phyloP scores from a whole-genome alignment of 2,113 vertebrate species.

The Bolborhynchus lineola region DNA sequence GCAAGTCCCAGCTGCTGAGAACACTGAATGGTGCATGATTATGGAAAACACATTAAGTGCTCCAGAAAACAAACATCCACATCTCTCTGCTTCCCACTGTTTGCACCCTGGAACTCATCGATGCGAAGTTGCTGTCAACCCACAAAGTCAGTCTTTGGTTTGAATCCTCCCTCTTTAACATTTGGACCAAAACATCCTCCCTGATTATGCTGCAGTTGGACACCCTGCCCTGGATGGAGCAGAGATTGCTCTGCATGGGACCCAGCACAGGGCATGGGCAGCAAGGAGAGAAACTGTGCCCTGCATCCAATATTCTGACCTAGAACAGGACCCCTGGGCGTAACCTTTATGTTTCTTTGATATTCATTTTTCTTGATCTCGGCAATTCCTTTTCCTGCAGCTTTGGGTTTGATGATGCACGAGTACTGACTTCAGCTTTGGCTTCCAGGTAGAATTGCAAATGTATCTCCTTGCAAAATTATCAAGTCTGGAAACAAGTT shows the following conservation, averaged over 20 bases:
- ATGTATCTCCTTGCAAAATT: background rate
- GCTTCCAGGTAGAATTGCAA: constrained; percentile 34
- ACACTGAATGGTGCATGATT: background rate
- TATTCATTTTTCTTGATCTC: constrained; percentile 47
- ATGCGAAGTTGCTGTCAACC: background rate
- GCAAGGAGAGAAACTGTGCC: background rate
- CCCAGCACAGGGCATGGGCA: background rate
- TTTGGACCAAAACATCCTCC: background rate
- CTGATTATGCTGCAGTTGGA: fast-evolving
- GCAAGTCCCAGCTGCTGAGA: background rate
- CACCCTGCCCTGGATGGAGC: background rate
- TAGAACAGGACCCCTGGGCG: background rate
- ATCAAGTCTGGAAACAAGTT: background rate
- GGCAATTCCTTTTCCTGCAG: background rate
- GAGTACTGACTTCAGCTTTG: background rate
- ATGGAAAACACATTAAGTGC: background rate
- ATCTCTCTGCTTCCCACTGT: background rate
- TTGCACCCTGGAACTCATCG: background rate
- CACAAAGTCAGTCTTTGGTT: background rate
- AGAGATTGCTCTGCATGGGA: background rate
- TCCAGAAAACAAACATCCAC: background rate
- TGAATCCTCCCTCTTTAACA: background rate
- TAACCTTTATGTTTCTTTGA: constrained; percentile 50
- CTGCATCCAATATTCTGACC: background rate
- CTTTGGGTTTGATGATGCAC: constrained; percentile 1